Percentiles rank a stretch among this genome's conserved stretches.
Conservation (phyloP, 2,888 invertebrate genomes). For the Drosophila borborema region DNA sequence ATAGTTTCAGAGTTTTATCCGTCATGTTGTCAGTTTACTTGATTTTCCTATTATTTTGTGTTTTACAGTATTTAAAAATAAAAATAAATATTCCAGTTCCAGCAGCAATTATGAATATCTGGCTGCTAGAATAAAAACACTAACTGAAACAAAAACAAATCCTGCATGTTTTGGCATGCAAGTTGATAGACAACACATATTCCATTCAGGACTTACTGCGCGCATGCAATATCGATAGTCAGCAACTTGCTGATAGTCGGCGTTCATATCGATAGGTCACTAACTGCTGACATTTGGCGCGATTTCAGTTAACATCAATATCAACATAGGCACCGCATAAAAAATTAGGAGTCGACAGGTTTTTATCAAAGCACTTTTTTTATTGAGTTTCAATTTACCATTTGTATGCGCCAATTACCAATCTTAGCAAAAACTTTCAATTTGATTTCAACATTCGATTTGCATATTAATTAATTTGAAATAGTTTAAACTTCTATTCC, state of each 20-base stretch:
- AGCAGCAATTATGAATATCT: not conserved
- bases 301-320: not conserved
- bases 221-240: conserved; percentile 5
- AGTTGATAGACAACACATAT: not conserved
- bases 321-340: too few relatives aligned
- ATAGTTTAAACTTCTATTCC: conserved; percentile 2
- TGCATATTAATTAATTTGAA: not conserved
- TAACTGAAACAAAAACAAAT: not conserved
- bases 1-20: not conserved
- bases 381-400: not conserved
- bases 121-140: not conserved
- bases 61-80: not conserved
- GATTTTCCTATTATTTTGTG: not conserved
- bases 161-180: not conserved
- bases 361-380: not conserved
- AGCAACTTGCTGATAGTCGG: not conserved
- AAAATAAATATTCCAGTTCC: not conserved
- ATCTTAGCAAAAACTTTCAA: not conserved
- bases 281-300: not conserved
- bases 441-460: not conserved
- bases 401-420: not conserved
- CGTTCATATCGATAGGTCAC: not conserved
- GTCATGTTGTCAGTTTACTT: not conserved
- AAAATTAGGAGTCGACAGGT: not conserved
- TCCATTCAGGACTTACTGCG: conserved; percentile 1